Evolutionary conservation across 2,113 vertebrate species (phyloP), one percentile per base, ranked within the genome.

Genomic region (Elgaria multicarinata): DNA sequence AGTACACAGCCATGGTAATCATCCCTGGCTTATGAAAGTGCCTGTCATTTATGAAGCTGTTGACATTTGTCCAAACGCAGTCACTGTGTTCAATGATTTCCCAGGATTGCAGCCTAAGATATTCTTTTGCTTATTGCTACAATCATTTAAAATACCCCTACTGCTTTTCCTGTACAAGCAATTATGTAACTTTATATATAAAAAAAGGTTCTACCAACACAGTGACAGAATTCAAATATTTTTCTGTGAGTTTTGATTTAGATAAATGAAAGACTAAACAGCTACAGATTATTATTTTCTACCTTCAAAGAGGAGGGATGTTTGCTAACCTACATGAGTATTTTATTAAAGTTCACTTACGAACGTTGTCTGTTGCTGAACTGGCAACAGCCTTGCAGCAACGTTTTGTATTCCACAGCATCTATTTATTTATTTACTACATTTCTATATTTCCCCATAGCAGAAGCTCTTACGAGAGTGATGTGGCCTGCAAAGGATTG

Each of bases 381-480:
- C 7, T 42, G 3, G 18, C 58, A 87, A 80, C 2, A 12, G 1
- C 26, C 26, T 58, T 0, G 1, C 39, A 16, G 26, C 78, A 16
- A 10, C 0, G 66, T 31, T 67, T 42, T 9, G 36, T 74, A 10
- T 4, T 7, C 7, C 55, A 24, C 67, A 44, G 66, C 31, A 76
- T 88, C 83, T 75, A 95, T n/a, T n/a, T n/a, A n/a, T n/a, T n/a
- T n/a, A n/a, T n/a, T n/a, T n/a, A n/a, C n/a, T n/a, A n/a, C n/a
- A n/a, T n/a, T n/a, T n/a, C n/a, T n/a, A n/a, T n/a, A n/a, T n/a
- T n/a, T n/a, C n/a, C n/a, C n/a, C n/a, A n/a, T n/a, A n/a, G n/a
- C n/a, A n/a, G n/a, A n/a, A n/a, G n/a, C n/a, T n/a, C 96, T 95
- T 90, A 97, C 96, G 1, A 33, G 91, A 75, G 89, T 87, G 39